A percentile compares a stretch with the other conserved stretches of the same genome.
Conservation (phyloP, 2,888 invertebrate genomes). For the Diploptera punctata region DNA sequence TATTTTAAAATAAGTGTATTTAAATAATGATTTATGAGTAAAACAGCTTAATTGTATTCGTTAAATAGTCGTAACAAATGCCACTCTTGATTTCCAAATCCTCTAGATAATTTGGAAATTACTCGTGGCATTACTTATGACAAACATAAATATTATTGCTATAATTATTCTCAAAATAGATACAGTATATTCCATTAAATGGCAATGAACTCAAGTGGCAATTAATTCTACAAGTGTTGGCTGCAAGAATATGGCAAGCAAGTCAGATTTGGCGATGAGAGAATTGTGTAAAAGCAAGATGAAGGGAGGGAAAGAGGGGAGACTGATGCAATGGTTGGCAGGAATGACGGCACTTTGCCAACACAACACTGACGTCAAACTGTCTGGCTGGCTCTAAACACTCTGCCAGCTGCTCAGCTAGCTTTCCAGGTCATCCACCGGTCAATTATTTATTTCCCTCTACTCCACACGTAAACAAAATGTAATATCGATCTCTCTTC, state of each 20-base stretch:
- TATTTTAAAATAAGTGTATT: no score
- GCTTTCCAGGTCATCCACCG: conserved; percentile 26
- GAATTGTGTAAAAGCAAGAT: not conserved
- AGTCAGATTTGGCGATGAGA: conserved; percentile 1
- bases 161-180: no score
- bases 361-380: conserved; percentile 19
- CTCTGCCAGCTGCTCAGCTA: not conserved
- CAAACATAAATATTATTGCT: no score
- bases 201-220: not conserved
- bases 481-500: no score
- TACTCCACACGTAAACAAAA: no score
- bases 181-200: not conserved
- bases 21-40: no score
- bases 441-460: conserved; percentile 21
- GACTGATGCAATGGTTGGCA: conserved; percentile 6
- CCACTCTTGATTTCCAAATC: no score
- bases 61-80: no score
- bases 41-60: no score
- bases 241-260: not conserved
- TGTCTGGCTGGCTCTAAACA: not conserved
- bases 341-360: conserved; percentile 1
- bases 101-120: no score
- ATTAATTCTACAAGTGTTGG: not conserved
- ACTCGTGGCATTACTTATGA: no score
- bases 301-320: not conserved